Evolutionary conservation across 2,888 invertebrate species (phyloP), one percentile per base, ranked within the genome.

Genomic region (Bembecia ichneumoniformis): DNA sequence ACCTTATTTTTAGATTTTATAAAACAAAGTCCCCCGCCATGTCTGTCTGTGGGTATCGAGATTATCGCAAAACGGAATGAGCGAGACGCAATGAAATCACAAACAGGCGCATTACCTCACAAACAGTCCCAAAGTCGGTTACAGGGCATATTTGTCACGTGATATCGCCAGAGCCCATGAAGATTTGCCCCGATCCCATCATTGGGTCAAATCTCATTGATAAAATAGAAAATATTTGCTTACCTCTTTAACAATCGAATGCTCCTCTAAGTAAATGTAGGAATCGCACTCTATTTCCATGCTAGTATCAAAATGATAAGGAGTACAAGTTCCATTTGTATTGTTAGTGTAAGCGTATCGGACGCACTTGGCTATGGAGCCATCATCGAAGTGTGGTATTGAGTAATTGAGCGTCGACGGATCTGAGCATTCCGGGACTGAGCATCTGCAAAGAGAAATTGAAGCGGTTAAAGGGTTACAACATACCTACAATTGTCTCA

Each of bases 171-270:
- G n/a, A n/a, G n/a, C n/a, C n/a, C n/a, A n/a, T n/a, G n/a, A n/a
- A n/a, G n/a, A n/a, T n/a, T n/a, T n/a, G n/a, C n/a, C n/a, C n/a
- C n/a, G n/a, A n/a, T n/a, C n/a, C n/a, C n/a, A n/a, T n/a, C n/a
- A n/a, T 1, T 11, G 1, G 35, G 35, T 35, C 35, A 35, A 35
- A 35, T 11, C 35, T 35, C 9, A 10, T 35, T 35, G 9, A 35
- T 10, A 11, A 10, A 7, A 35, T 35, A 11, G 7, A 11, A 10
- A 7, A 11, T 10, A 40, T 14, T 28, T 13, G 51, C 71, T 64
- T 47, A 86, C 86, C 74, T 86, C 86, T 59, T 84, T 82, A 1
- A 86, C 86, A 49, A 87, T 84, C 43, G 86, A 86, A 59, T 86
- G 82, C 3, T 77, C 71, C 54, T 87, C 84, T 49, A 78, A 65